These are phyloP conservation scores for Zygogramma bicolorata DNA, from an alignment of 2,888 invertebrate species.

Conservation along the genomic window DNA sequence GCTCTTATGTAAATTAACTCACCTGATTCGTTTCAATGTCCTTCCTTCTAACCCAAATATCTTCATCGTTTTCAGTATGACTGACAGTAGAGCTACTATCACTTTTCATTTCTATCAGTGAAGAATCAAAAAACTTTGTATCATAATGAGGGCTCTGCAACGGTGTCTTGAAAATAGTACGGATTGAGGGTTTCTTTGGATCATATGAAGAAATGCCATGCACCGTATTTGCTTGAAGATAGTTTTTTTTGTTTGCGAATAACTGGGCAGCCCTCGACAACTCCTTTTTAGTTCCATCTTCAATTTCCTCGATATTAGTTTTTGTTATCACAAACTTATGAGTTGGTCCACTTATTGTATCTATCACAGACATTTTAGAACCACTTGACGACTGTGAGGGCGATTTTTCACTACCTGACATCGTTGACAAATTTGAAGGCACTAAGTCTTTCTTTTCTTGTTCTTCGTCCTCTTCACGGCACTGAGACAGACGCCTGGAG, in stretches of 20 bases:
- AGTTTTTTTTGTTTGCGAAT: constrained; percentile 67
- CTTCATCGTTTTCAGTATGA: constrained; percentile 71
- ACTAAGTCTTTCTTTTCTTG: constrained; percentile 67
- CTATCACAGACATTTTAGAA: constrained; percentile 65
- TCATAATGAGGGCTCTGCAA: constrained; percentile 78
- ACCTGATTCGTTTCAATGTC: constrained; percentile 69
- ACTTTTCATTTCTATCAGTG: constrained; percentile 84
- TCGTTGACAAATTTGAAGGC: constrained; percentile 60
- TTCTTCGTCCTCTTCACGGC: constrained; percentile 87
- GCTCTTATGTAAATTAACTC: constrained; percentile 57
- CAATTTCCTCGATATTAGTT: constrained; percentile 57
- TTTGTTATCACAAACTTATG: constrained; percentile 72
- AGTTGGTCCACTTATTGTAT: constrained; percentile 65
- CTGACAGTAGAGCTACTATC: constrained; percentile 73
- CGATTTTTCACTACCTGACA: constrained; percentile 65
- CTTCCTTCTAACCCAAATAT: constrained; percentile 78
- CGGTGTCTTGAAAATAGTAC: constrained; percentile 72
- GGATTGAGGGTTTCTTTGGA: constrained; percentile 72
- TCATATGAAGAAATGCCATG: constrained; percentile 74
- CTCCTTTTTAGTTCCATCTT: constrained; percentile 61
- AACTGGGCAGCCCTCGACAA: constrained; percentile 67
- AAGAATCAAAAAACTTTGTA: constrained; percentile 85
- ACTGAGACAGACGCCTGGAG: constrained; percentile 81
- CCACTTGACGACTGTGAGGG: constrained; percentile 62
- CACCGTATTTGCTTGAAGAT: constrained; percentile 75